Percentiles rank a stretch among this genome's conserved stretches.
phyloP scores from a whole-genome alignment of 1,140 invertebrate genomes.

The Drosophila repleta region DNA sequence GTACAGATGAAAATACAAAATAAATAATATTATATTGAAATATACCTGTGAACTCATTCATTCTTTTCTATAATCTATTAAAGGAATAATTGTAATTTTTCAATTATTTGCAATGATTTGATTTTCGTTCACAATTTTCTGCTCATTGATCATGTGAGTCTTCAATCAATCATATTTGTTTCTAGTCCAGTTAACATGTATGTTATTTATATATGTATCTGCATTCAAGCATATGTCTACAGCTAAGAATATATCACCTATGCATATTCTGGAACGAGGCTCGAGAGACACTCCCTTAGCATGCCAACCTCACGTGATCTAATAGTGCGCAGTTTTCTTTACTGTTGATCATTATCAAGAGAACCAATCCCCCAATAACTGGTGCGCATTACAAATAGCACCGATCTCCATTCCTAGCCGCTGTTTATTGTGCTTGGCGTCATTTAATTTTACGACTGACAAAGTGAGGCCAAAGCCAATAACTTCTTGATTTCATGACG shows the following conservation, averaged over 20 bases:
- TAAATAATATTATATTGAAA: no score
- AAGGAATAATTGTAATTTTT: no score
- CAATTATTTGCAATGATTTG: conserved; percentile 10
- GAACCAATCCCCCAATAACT: conserved; percentile 44
- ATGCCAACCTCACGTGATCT: conserved; percentile 2
- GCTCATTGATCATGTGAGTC: conserved; percentile 10
- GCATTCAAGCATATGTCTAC: not conserved
- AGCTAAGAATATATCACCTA: not conserved
- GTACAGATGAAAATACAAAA: no score
- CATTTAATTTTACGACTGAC: conserved; percentile 62
- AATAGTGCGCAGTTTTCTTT: conserved; percentile 5
- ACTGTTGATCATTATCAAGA: conserved; percentile 31
- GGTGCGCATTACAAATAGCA: conserved; percentile 35
- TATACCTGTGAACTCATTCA: no score
- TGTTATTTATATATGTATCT: conserved; percentile 16
- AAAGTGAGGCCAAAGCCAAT: conserved; percentile 41
- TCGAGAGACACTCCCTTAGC: conserved; percentile 36
- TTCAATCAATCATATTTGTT: conserved; percentile 37
- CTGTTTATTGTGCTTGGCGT: conserved; percentile 65
- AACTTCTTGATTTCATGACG: conserved; percentile 64
- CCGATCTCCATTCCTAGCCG: conserved; percentile 38
- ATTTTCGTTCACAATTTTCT: conserved; percentile 4
- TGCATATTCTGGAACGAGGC: conserved; percentile 6
- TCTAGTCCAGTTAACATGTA: conserved; percentile 35
- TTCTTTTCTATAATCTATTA: no score